A percentile compares a stretch with the other conserved stretches of the same genome.
These are phyloP conservation scores for Matsumurasca onukii DNA, from an alignment of 1,140 invertebrate species.

Conservation along the genomic window DNA sequence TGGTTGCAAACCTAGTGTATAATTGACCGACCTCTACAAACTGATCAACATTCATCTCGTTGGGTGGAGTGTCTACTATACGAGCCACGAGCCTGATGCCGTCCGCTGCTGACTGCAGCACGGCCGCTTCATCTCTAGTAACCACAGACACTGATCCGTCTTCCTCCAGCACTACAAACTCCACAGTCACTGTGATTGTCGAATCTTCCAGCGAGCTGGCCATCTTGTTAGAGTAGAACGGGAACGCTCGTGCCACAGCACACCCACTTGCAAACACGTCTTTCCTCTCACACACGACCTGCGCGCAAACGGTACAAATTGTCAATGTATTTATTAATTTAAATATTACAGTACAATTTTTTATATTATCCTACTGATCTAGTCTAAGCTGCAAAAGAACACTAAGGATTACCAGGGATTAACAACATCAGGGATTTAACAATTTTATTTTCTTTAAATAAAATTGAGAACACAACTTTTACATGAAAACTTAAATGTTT, in stretches of 20 bases:
- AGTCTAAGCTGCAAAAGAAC: too few species aligned
- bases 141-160: conserved; percentile 44
- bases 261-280: conserved; percentile 76
- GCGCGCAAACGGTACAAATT: conserved; percentile 40
- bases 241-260: conserved; percentile 78
- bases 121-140: conserved; percentile 45
- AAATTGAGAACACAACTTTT: too few species aligned
- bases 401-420: too few species aligned
- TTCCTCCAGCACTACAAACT: conserved; percentile 60
- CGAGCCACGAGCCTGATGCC: conserved; percentile 71
- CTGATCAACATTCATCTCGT: conserved; percentile 78
- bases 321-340: too few species aligned
- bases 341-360: too few species aligned
- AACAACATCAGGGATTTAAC: too few species aligned
- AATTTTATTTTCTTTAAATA: too few species aligned
- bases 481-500: too few species aligned
- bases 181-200: conserved; percentile 54
- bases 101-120: conserved; percentile 54
- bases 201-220: conserved; percentile 30
- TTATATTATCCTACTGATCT: too few species aligned
- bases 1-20: too few species aligned
- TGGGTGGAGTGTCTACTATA: conserved; percentile 82
- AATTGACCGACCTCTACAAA: conserved; percentile 64
- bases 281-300: conserved; percentile 76
- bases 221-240: conserved; percentile 69